Percentiles rank a stretch among this genome's conserved stretches.
Evolutionary conservation across 2,888 invertebrate genomes (phyloP).

Genomic region (Tortricodes alternella): DNA sequence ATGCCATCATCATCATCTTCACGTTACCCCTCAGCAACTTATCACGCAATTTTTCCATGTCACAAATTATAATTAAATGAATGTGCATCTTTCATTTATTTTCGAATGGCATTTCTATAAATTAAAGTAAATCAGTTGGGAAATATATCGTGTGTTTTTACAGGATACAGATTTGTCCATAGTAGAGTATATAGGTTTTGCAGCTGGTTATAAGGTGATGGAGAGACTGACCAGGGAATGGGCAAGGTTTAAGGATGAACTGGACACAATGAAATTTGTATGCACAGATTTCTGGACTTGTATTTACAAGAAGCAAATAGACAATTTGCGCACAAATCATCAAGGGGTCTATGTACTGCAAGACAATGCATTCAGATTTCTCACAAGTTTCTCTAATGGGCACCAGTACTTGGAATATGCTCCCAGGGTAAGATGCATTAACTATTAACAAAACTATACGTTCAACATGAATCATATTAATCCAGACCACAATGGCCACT

Average conservation of each 20-base stretch:
- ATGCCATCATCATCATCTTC: no score
- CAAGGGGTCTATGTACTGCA: slow-evolving; percentile 99
- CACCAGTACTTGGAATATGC: slow-evolving; percentile 96
- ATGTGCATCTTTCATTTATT: no score
- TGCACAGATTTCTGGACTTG: slow-evolving; percentile 99
- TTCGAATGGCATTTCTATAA: no score
- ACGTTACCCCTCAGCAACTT: no score
- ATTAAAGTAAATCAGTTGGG: no score
- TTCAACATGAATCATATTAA: not conserved
- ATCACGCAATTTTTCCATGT: no score
- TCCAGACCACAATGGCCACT: no score
- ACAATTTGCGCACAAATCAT: slow-evolving; percentile 98
- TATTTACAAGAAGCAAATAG: slow-evolving; percentile 98
- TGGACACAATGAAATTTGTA: slow-evolving; percentile 98
- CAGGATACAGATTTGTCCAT: slow-evolving; percentile 87
- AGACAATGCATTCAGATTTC: slow-evolving; percentile 96
- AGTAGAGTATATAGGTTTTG: slow-evolving; percentile 92
- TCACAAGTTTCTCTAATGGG: slow-evolving; percentile 93
- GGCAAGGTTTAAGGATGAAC: slow-evolving; percentile 97
- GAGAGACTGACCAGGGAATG: slow-evolving; percentile 95
- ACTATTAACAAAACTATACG: not conserved
- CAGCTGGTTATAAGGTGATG: slow-evolving; percentile 92
- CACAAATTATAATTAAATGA: no score
- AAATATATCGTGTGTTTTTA: no score
- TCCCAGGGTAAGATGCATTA: slow-evolving; percentile 85